Base-by-base conservation (phyloP, 2,888 invertebrate species). In the Tetragnatha montana region DNA sequence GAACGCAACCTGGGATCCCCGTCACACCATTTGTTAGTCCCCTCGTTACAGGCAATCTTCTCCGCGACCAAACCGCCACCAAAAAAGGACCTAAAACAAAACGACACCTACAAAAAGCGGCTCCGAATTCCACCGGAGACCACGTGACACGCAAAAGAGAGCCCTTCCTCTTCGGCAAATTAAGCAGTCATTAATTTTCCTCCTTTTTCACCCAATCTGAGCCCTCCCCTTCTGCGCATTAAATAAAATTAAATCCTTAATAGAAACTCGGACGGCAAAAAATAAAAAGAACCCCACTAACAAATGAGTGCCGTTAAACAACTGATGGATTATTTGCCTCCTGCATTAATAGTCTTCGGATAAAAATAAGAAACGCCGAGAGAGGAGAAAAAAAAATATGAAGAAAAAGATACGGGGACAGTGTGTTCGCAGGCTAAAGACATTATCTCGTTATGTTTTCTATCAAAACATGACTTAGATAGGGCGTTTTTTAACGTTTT, bases 391-490 rank as follows among this genome's bases (percentile, higher is more conserved):
- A 76, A 75, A 68, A 78, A 71, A 21, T 71, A 78, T 50, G 68
- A 84, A 85, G 80, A 89, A 89, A 89, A 89, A 85, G 81, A 69
- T 86, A 89, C 85, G 85, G 76, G 89, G 89, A 85, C 89, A 85
- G 85, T 85, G 81, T 89, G 81, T 47, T 79, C 19, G 35, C 70
- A 71, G 83, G 89, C 81, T 89, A 89, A 89, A 81, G 89, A 89
- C 89, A 89, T 89, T 89, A 89, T 89, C 85, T 89, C 89, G 89
- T 89, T 89, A 89, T 89, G 89, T 89, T 89, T 89, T 89, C 89
- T 89, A 85, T 89, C 89, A 89, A 89, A 89, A 89, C 89, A 89
- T 89, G 89, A 89, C 89, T 89, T 89, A 73, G 76, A 81, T 47
- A 79, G 81, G 69, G 74, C 70, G 49, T 81, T 81, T 89, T 89